phyloP scores from a whole-genome alignment of 2,113 vertebrate species.

The Pseudorasbora parva region DNA sequence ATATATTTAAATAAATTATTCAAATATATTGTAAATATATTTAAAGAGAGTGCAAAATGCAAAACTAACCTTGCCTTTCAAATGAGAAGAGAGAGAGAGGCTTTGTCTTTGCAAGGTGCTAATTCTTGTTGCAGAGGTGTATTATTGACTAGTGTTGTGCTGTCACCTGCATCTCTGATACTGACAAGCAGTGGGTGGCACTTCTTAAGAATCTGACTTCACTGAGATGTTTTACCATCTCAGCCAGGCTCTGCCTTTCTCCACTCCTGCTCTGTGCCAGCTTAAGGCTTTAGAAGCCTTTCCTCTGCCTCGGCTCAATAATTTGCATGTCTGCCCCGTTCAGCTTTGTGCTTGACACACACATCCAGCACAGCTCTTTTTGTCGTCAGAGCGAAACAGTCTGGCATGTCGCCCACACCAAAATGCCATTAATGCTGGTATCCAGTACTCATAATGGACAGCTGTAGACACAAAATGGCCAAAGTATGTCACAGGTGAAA shows the following conservation, averaged over 20 bases:
- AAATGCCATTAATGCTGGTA: not conserved
- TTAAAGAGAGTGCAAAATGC: too few relatives aligned
- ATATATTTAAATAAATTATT: too few relatives aligned
- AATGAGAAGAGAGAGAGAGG: not conserved
- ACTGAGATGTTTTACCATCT: conserved; percentile 21
- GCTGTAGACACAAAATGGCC: conserved; percentile 1
- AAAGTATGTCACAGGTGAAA: conserved; percentile 15
- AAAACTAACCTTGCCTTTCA: not conserved
- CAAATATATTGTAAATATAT: too few relatives aligned
- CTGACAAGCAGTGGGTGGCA: conserved; percentile 24
- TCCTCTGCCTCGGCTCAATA: not conserved
- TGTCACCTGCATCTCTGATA: not conserved
- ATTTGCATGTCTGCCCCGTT: conserved; percentile 29
- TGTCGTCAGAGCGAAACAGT: not conserved
- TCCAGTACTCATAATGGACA: conserved; percentile 19
- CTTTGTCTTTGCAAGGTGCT: conserved; percentile 1
- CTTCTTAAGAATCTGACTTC: conserved; percentile 18
- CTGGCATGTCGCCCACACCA: not conserved
- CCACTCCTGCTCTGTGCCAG: not conserved
- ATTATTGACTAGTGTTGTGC: not conserved
- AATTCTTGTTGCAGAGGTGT: conserved; percentile 12
- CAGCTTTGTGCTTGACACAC: conserved; percentile 17
- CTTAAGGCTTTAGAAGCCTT: conserved; percentile 12
- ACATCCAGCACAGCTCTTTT: not conserved
- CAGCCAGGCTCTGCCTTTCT: conserved; percentile 9